Percentiles rank a stretch among this genome's conserved stretches.
Evolutionary conservation across 2,797 vertebrate genomes (phyloP).

Genomic region (Chaunax sp.): DNA sequence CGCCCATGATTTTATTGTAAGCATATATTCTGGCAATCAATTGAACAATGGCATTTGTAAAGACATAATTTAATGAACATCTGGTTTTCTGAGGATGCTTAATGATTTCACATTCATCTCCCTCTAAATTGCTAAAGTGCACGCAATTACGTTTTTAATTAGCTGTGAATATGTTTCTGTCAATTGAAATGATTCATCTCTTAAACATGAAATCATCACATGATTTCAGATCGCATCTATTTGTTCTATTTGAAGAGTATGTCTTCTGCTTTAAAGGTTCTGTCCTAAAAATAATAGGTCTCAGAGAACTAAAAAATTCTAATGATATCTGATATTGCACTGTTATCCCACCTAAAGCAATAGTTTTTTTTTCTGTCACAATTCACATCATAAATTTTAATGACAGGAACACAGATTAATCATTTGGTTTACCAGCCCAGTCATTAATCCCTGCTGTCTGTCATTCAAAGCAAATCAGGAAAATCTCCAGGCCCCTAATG

Average conservation of each 20-base stretch:
- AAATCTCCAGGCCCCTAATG: constrained; percentile 63
- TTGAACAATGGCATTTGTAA: constrained; percentile 82
- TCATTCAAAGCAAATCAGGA: constrained; percentile 55
- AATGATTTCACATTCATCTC: constrained; percentile 88
- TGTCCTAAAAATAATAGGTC: constrained; percentile 48
- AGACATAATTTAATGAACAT: constrained; percentile 87
- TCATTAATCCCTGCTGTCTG: constrained; percentile 46
- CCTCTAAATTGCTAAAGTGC: constrained; percentile 86
- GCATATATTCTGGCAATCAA: constrained; percentile 80
- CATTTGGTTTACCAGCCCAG: constrained; percentile 33
- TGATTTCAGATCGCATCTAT: constrained; percentile 57
- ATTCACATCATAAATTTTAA: constrained; percentile 47
- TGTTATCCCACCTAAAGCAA: constrained; percentile 30
- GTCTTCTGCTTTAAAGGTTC: constrained; percentile 48
- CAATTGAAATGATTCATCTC: constrained; percentile 84
- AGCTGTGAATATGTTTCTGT: constrained; percentile 86
- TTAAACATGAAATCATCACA: constrained; percentile 71
- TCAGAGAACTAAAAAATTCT: constrained; percentile 8
- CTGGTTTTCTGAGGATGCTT: constrained; percentile 85
- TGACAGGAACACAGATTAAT: constrained; percentile 63
- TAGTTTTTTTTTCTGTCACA: constrained; percentile 55
- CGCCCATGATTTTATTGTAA: constrained; percentile 77
- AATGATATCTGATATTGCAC: constrained; percentile 61
- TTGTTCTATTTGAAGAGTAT: constrained; percentile 57
- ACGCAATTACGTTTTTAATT: constrained; percentile 88